phyloP scores from a whole-genome alignment of 2,113 vertebrate genomes.

The Capricornis sumatraensis region DNA sequence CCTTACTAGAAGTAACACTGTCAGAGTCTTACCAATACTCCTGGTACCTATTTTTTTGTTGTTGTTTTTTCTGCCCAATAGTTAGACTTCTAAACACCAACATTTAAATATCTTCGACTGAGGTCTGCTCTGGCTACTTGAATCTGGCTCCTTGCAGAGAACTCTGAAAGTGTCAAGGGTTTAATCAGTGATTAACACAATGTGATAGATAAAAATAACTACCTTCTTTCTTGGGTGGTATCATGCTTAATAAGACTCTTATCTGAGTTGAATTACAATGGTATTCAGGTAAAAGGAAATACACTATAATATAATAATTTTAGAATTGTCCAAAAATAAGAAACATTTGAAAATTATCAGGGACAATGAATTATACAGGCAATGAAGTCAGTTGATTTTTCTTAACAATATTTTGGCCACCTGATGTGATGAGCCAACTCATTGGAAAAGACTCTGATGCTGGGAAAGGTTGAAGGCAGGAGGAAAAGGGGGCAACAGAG shows the following conservation, averaged over 20 bases:
- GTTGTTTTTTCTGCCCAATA: neutral
- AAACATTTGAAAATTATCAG: neutral
- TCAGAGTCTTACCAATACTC: neutral
- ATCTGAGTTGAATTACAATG: neutral
- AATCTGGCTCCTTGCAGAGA: neutral
- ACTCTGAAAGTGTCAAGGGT: neutral
- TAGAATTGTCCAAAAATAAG: neutral
- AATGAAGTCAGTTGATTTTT: neutral
- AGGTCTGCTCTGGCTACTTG: neutral
- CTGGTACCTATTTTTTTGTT: neutral
- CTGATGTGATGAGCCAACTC: neutral
- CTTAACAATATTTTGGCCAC: neutral
- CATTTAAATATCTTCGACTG: neutral
- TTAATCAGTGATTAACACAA: neutral
- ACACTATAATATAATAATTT: neutral
- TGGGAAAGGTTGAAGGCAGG: neutral
- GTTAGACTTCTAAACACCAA: neutral
- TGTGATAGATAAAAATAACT: neutral
- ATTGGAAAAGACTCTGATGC: neutral
- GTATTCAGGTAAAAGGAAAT: neutral
- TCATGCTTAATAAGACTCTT: neutral
- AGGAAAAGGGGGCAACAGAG: neutral
- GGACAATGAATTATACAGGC: neutral
- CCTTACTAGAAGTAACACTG: neutral
- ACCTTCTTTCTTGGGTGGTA: neutral